Evolutionary conservation across 1,140 invertebrate species (phyloP).

Genomic region (Tetramorium alpestre): DNA sequence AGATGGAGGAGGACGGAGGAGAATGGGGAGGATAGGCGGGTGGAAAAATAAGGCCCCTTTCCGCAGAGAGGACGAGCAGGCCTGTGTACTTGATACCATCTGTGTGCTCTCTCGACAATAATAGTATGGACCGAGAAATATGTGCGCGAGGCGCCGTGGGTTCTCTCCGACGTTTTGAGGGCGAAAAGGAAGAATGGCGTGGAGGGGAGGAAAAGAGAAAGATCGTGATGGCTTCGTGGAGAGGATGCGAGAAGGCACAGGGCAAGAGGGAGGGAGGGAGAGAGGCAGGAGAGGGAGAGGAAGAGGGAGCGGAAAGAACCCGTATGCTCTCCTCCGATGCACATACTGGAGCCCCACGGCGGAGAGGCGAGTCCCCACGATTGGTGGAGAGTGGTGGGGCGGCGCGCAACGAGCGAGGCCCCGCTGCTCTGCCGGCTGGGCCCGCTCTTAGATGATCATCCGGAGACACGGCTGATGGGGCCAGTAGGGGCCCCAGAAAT

Average conservation of each 20-base stretch:
- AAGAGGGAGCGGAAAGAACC: slow-evolving; percentile 15
- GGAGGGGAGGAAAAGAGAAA: slow-evolving; percentile 17
- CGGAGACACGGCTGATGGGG: slow-evolving; percentile 80
- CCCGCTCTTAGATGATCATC: slow-evolving; percentile 71
- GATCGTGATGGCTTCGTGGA: slow-evolving; percentile 30
- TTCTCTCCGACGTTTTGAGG: slow-evolving; percentile 58
- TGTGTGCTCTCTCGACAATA: slow-evolving; percentile 70
- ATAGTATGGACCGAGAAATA: slow-evolving; percentile 77
- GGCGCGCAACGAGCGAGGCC: slow-evolving; percentile 39
- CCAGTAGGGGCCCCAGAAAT: slow-evolving; percentile 82
- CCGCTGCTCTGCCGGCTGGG: slow-evolving; percentile 20
- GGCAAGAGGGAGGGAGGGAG: background rate
- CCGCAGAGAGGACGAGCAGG: slow-evolving; percentile 69
- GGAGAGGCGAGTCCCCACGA: slow-evolving; percentile 3
- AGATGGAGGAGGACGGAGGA: background rate
- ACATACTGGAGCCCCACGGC: slow-evolving; percentile 43
- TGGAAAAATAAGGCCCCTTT: slow-evolving; percentile 61
- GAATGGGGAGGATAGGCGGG: background rate
- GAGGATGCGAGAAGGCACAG: slow-evolving; percentile 45
- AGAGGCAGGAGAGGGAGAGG: background rate
- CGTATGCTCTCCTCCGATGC: slow-evolving; percentile 35
- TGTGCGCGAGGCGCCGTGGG: slow-evolving; percentile 66
- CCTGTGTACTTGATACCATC: slow-evolving; percentile 72
- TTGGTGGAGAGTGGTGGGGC: slow-evolving; percentile 21
- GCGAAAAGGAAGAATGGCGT: slow-evolving; percentile 49